Evolutionary conservation across 2,113 vertebrate genomes (phyloP).

Genomic region (Poicephalus meyeri): DNA sequence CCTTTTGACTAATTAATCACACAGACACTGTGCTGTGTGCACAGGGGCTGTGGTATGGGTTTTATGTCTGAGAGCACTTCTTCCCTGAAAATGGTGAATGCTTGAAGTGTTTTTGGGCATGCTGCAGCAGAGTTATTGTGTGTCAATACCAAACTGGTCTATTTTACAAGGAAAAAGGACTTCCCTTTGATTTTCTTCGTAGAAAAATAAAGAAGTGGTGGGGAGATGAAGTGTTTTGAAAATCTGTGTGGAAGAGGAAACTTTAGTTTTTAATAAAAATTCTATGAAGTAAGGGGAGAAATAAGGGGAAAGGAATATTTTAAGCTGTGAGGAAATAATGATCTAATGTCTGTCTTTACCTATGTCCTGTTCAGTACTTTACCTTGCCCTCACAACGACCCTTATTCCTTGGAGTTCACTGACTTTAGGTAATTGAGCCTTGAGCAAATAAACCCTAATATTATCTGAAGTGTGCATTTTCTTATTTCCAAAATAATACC

Average conservation of each 20-base stretch:
- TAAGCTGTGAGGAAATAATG: not conserved
- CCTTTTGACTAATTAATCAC: not conserved
- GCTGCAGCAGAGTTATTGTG: not conserved
- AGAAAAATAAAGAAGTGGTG: not conserved
- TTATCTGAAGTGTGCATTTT: not conserved
- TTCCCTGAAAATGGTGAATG: not conserved
- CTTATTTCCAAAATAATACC: not conserved
- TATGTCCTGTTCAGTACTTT: not conserved
- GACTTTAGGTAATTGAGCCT: not conserved
- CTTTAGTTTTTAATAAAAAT: not conserved
- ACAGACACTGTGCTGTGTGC: not conserved
- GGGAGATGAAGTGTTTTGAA: not conserved
- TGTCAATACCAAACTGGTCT: not conserved
- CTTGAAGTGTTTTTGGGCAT: not conserved
- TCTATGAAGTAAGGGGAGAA: not conserved
- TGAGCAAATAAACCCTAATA: not conserved
- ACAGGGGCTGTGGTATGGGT: not conserved
- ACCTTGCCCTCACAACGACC: not conserved
- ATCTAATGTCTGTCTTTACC: not conserved
- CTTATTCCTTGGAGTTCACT: not conserved
- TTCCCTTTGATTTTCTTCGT: conserved; percentile 7
- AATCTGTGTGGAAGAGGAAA: not conserved
- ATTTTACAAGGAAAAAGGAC: not conserved
- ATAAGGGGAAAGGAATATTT: not conserved
- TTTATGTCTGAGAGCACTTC: not conserved